Conservation (phyloP, 2,797 vertebrate genomes). For the Acanthurus lineatus region DNA sequence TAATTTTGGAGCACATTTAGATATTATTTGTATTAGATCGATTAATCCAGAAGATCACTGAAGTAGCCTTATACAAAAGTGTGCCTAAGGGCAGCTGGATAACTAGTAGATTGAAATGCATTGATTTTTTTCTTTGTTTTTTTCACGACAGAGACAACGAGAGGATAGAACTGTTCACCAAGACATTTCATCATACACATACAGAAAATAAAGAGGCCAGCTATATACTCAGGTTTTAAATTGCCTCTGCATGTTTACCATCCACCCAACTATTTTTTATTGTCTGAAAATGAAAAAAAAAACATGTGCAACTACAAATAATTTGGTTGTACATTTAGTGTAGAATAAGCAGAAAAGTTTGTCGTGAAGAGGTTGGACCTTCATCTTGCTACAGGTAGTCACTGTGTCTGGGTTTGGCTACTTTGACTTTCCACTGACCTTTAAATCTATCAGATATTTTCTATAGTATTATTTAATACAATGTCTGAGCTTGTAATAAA, state of each 20-base stretch:
- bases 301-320: background rate
- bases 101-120: background rate
- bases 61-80: background rate
- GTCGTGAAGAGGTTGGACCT: background rate
- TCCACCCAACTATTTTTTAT: background rate
- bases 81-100: background rate
- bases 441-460: conserved; percentile 1
- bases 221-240: too few relatives aligned
- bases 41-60: background rate
- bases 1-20: too few relatives aligned
- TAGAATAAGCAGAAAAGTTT: background rate
- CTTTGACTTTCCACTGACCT: conserved; percentile 48
- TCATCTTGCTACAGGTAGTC: background rate
- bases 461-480: background rate
- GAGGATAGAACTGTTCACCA: background rate
- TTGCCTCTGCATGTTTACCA: background rate
- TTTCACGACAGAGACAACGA: background rate
- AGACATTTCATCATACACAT: background rate
- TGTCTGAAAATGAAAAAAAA: background rate
- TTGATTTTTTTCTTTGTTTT: background rate
- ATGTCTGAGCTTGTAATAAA: background rate
- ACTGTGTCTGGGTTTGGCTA: background rate
- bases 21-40: background rate
- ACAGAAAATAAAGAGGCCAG: background rate
- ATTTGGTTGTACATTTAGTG: background rate